phyloP scores from a whole-genome alignment of 2,113 vertebrate species.

The Menidia beryllina region DNA sequence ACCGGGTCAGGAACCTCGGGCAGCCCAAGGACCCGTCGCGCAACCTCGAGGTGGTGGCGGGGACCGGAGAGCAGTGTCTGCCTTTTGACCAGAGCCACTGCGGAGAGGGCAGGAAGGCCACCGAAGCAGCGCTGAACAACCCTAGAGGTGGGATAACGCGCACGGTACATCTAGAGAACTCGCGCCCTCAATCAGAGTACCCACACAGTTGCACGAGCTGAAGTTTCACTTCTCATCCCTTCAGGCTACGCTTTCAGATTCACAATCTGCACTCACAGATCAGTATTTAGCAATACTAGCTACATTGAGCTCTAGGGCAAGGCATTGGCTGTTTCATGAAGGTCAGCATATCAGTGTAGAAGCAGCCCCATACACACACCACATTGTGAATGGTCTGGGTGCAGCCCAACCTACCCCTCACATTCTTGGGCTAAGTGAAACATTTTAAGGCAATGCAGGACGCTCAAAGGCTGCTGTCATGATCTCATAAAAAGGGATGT shows the following conservation, averaged over 20 bases:
- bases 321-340: slow-evolving; percentile 8
- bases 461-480: slow-evolving; percentile 1
- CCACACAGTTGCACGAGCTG: not conserved
- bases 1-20: slow-evolving; percentile 89
- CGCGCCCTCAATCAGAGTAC: not conserved
- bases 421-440: not conserved
- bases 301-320: slow-evolving; percentile 11
- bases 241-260: slow-evolving; percentile 20
- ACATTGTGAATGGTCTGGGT: not conserved
- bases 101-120: slow-evolving; percentile 92
- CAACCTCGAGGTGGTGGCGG: slow-evolving; percentile 95
- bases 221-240: slow-evolving; percentile 13
- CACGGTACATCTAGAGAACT: not conserved
- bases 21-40: slow-evolving; percentile 94
- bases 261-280: slow-evolving; percentile 15
- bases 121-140: slow-evolving; percentile 93
- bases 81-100: slow-evolving; percentile 98
- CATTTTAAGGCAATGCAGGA: slow-evolving; percentile 1
- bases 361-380: slow-evolving; percentile 10
- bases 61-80: slow-evolving; percentile 96
- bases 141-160: slow-evolving; percentile 88
- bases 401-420: not conserved
- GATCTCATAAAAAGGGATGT: slow-evolving; percentile 23
- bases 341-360: slow-evolving; percentile 8
- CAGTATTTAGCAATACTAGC: slow-evolving; percentile 22